Base-by-base conservation (phyloP, 2,888 invertebrate genomes). In the Linnaemya tessellans region DNA sequence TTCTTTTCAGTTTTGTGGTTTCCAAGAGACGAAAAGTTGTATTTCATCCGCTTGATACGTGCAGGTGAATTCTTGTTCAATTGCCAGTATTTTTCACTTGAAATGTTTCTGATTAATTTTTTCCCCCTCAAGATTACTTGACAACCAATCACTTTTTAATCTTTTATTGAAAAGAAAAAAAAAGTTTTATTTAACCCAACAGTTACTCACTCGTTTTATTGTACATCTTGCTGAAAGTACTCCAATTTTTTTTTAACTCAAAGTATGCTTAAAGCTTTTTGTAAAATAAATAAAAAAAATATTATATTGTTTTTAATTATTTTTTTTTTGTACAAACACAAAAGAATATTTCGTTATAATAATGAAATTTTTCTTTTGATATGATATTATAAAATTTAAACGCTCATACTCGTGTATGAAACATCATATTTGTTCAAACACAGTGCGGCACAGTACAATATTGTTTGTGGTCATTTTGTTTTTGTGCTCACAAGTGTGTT, bases 311-410 rank as follows among this genome's bases (percentile, higher is more conserved):
- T 30, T 54, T 30, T 30, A 30, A 30, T 30, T 3, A 41, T 43
- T 51, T 22, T 46, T n/a, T 67, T 38, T 15, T 68, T 70, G 13
- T 15, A 46, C n/a, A 46, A 67, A 41, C 68, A 38, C 60, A 41
- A 74, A 65, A 60, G 73, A 49, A 73, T 74, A 74, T 51, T 80
- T 74, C 20, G 30, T 70, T 79, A 38, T 58, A 25, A 51, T 49
- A 80, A 74, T 73, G 20, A 60, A 60, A 60, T 11, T 13, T 3
- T 41, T 3, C 11, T 41, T 73, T 80, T 49, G 46, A 67, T 18
- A 60, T 58, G 10, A 2, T n/a, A 49, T 73, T 46, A 11, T 38
- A 56, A 51, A 49, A 30, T 2, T 18, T 67, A 35, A 13, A 30
- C 11, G 11, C 10, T 22, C 22, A 22, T 9, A 54, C 22, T 54